Base-by-base conservation (phyloP, 1,140 invertebrate genomes). In the Atta texana region DNA sequence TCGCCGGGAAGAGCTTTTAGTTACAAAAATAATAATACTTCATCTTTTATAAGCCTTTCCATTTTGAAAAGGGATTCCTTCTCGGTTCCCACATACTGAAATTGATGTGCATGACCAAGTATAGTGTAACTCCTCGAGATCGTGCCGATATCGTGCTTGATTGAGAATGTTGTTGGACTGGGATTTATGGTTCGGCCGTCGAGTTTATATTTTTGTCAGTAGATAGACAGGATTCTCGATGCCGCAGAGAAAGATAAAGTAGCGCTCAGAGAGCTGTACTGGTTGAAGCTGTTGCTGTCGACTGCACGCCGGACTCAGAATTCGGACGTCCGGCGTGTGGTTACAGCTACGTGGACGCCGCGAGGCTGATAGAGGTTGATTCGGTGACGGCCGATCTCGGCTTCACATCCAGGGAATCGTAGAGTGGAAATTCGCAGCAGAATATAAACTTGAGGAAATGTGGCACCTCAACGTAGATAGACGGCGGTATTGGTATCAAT, bases 371-470 rank as follows among this genome's bases (percentile, higher is more conserved):
- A 85, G 96, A 97, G 12, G 96, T 97, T 64, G 97, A 97, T 92
- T 97, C 97, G 44, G 97, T 97, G 55, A 97, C 96, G 74, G 97
- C 96, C 4, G 96, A 95, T 1, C 96, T 94, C 16, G 96, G 96
- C 71, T 97, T 97, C 2, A 96, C 97, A 39, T 96, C 96, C 76
- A 97, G 95, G 16, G 97, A 97, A 91, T 98, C 96, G 92, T 98
- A 98, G 31, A 98, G 95, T 1, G 98, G 98, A 93, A 97, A 98
- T 93, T 99, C 98, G 92, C 98, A 98, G 93, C 98, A 98, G 18
- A 98, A 93, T 4, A 98, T 95, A 90, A 97, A 98, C 93, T 98
- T 98, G 10, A 99, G 93, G 71, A 97, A 97, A 89, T 96, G 96
- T 10, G 98, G 98, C 8, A 98, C 97, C 93, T 98, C 97, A 0